Evolutionary conservation across 2,888 invertebrate species (phyloP), one percentile per base, ranked within the genome.

Genomic region (Drosophila meridionalis): DNA sequence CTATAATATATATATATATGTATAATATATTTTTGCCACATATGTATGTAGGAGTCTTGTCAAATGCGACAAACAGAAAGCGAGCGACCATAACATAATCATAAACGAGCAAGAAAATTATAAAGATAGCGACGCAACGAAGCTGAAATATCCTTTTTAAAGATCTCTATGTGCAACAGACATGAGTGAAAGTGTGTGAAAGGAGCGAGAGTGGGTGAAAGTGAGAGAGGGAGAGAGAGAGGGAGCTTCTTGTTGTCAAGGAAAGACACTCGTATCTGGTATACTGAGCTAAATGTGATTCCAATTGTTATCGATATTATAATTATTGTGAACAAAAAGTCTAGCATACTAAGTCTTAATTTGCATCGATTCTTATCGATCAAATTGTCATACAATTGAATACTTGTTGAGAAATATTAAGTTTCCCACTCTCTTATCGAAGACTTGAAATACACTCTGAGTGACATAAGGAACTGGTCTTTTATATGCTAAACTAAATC

Each of bases 41-140:
- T 55, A 30, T 28, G 28, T 38, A 2, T 28, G 38, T n/a, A n/a
- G 7, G 38, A 4, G 38, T 36, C 28, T 6, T 38, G 36, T 14
- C 6, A 56, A 26, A 56, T 75, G 70, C 58, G 59, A 53, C 56
- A 76, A 52, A 52, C 30, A 26, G 38, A 26, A 12, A 47, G 42
- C 47, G 26, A 48, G 30, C 56, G 64, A 55, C 43, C 58, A 62
- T 47, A 56, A 70, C 30, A 63, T 42, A 30, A 62, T 52, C 40
- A 34, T 55, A 55, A 64, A 32, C 14, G 47, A 36, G 45, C 3
- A 58, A 26, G 40, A 58, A 58, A 58, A 58, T 58, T 45, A 58
- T 36, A 45, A 58, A 36, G 38, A 60, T 50, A 50, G 43, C 30
- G 32, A 20, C 32, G 57, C 43, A 57, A 6, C 34, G 61, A n/a